Evolutionary conservation across 2,888 invertebrate species (phyloP), one percentile per base, ranked within the genome.

Genomic region (Sinohyriopsis cumingii): DNA sequence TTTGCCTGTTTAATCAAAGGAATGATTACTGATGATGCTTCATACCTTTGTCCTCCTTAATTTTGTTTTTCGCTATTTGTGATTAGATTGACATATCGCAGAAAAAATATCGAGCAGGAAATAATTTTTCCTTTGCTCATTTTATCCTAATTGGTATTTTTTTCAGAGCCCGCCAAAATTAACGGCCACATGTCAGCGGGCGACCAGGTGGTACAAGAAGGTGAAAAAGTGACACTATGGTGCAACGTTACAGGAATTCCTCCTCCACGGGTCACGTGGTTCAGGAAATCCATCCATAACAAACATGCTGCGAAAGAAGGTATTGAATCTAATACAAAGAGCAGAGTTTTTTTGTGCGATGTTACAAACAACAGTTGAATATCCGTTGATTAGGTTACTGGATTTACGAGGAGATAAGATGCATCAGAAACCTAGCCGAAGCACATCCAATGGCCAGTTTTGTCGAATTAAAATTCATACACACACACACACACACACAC

Each of bases 191-290:
- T 95, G 88, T 97, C 97, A 9, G 86, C 81, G 24, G 95, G 95
- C 68, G 95, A 95, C 67, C 95, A 97, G 79, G 96, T 95, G 2
- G 95, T 97, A 59, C 92, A 96, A 28, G 98, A 98, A 92, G 96
- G 96, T 91, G 96, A 96, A 91, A 97, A 96, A 90, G 95, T 97
- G 82, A 96, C 96, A 77, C 92, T 98, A 87, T 95, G 94, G 77
- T 93, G 94, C 19, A 94, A 94, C 56, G 93, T 95, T 1, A 93
- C 93, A 66, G 96, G 96, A 0, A 93, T 93, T 70, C 93, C 98
- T 0, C 92, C 94, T 33, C 98, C 98, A 19, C 95, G 94, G 91
- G 95, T 98, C 84, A 96, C 95, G 92, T 98, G 98, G 98, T 95
- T 91, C 84, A 72, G 85, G 60, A 67, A 73, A 19, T 67, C 72